Evolutionary conservation across 2,888 invertebrate genomes (phyloP).

Genomic region (Pristionchus arcanus): DNA sequence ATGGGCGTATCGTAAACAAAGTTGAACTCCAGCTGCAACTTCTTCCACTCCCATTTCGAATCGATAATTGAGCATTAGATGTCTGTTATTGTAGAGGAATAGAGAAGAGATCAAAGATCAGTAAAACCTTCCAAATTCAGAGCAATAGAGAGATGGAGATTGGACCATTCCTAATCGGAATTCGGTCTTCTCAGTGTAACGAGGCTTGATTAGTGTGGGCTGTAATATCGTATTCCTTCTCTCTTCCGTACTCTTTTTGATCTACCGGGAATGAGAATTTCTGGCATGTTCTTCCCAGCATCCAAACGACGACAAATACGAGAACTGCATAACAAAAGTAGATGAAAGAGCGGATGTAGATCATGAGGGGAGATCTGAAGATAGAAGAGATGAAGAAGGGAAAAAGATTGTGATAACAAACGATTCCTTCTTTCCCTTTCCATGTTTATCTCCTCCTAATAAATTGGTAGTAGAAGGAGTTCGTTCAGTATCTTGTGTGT

Average conservation of each 20-base stretch:
- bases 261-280: slow-evolving; percentile 30
- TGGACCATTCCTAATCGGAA: slow-evolving; percentile 26
- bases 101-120: background rate
- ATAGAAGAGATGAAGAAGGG: background rate
- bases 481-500: slow-evolving; percentile 16
- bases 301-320: background rate
- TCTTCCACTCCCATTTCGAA: slow-evolving; percentile 27
- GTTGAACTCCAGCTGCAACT: slow-evolving; percentile 18
- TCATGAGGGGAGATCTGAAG: background rate
- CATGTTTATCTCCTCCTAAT: background rate
- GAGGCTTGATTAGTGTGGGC: slow-evolving; percentile 15
- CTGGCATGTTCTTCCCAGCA: slow-evolving; percentile 32
- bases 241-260: background rate
- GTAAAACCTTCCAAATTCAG: slow-evolving; percentile 20
- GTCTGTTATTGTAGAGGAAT: background rate
- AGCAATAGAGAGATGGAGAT: slow-evolving; percentile 8
- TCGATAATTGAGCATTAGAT: slow-evolving; percentile 34
- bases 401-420: background rate
- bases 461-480: background rate
- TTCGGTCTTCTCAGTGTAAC: background rate
- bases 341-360: background rate
- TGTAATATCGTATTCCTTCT: background rate
- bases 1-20: slow-evolving; percentile 45
- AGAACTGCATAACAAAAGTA: background rate
- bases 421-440: slow-evolving; percentile 7